Evolutionary conservation across 2,113 vertebrate species (phyloP), one percentile per base, ranked within the genome.

Genomic region (Lagopus leucura): DNA sequence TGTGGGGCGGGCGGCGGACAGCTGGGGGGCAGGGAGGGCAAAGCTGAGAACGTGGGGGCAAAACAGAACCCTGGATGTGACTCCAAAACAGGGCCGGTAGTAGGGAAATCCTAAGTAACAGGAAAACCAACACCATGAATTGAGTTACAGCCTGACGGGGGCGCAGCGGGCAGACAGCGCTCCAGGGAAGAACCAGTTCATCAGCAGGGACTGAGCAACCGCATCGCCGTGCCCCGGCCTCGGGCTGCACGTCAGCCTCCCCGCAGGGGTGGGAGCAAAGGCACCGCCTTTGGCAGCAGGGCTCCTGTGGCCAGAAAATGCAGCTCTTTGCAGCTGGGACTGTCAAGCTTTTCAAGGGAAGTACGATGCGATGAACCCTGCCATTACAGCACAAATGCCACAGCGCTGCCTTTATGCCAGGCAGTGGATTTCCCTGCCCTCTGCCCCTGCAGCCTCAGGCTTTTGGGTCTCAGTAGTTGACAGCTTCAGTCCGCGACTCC

Each of bases 401-500:
- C 80, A 86, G 72, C 50, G 27, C 65, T 4, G 40, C 78, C 61
- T 38, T 67, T 32, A 40, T 17, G 32, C 32, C 50, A 38, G 42
- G 69, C 42, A 21, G 22, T 0, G 34, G 82, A 55, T 75, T 75
- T 40, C 25, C 8, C 87, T 54, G 67, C 40, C 57, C 57, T 67
- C 73, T 71, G 70, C 16, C 85, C 70, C 86, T 2, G 25, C 32
- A 66, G 69, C 85, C 90, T 58, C 85, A 17, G 87, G 79, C 84
- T 70, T 66, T 45, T 57, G 85, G 28, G 13, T 76, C 86, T 92
- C 94, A 93, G 83, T n/a, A 95, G 88, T 50, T 94, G 83, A 65
- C 82, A 92, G 91, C 92, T 95, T 86, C 61, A 43, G 69, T 60
- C 81, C 82, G 86, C 0, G n/a, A 78, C 90, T 95, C 92, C 92